A percentile compares a stretch with the other conserved stretches of the same genome.
These are phyloP conservation scores for Drosophila putrida DNA, from an alignment of 2,888 invertebrate species.

Conservation along the genomic window DNA sequence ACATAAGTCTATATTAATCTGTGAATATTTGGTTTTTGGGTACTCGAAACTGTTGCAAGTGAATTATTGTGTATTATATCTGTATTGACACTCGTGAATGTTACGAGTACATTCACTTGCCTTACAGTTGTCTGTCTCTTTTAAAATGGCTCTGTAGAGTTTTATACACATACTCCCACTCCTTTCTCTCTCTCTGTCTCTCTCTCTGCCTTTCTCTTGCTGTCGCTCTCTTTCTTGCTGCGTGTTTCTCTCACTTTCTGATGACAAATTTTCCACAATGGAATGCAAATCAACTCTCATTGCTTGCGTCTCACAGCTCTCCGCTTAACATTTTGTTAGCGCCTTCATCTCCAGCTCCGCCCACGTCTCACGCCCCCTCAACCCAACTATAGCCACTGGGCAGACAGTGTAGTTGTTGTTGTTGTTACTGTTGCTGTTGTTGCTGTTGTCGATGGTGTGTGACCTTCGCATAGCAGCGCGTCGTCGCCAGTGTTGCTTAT, in stretches of 20 bases:
- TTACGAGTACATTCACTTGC: slow-evolving; percentile 21
- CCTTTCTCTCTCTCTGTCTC: slow-evolving; percentile 6
- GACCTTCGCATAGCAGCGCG: slow-evolving; percentile 79
- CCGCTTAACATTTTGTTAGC: slow-evolving; percentile 29
- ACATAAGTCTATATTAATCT: slow-evolving; percentile 14
- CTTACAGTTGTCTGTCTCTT: background rate
- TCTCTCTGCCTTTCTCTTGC: slow-evolving; percentile 6
- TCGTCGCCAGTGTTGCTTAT: slow-evolving; percentile 64
- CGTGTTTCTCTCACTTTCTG: slow-evolving; percentile 2
- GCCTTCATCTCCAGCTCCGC: slow-evolving; percentile 49
- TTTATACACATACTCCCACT: slow-evolving; percentile 1
- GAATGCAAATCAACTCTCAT: slow-evolving; percentile 48
- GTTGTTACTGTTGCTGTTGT: slow-evolving; percentile 21
- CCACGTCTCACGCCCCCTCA: slow-evolving; percentile 32
- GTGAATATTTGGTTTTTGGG: slow-evolving; percentile 7
- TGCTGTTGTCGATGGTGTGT: slow-evolving; percentile 51
- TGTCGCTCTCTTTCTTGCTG: slow-evolving; percentile 2
- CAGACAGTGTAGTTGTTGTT: slow-evolving; percentile 38
- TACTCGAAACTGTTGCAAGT: slow-evolving; percentile 10
- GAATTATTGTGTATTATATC: slow-evolving; percentile 14
- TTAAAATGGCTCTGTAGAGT: background rate
- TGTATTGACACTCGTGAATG: slow-evolving; percentile 13
- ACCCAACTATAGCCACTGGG: slow-evolving; percentile 41
- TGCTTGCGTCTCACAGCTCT: slow-evolving; percentile 9
- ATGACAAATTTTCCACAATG: slow-evolving; percentile 47